phyloP scores from a whole-genome alignment of 2,113 vertebrate species.

The Herpetotheres cachinnans region DNA sequence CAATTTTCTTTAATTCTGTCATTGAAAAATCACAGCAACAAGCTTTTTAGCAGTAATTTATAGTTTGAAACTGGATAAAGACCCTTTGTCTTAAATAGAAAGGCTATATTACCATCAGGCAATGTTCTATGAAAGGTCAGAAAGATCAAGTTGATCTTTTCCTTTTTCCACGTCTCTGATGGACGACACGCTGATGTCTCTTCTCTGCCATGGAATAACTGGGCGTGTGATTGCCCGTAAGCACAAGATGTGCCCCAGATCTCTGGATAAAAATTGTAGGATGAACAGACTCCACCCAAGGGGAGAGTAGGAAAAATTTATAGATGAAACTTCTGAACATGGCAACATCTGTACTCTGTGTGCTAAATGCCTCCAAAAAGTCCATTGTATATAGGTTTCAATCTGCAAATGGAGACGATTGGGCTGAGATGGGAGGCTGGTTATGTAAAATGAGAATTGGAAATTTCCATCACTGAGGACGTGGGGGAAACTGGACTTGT shows the following conservation, averaged over 20 bases:
- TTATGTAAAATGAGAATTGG: not conserved
- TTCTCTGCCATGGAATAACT: not conserved
- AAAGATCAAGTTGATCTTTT: conserved; percentile 3
- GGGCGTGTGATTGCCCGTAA: not conserved
- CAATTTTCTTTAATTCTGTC: conserved; percentile 45
- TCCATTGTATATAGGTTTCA: not conserved
- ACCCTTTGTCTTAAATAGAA: conserved; percentile 36
- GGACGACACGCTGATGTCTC: not conserved
- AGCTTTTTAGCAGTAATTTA: not conserved
- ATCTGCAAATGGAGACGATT: not conserved
- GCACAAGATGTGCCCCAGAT: not conserved
- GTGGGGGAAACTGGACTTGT: not conserved
- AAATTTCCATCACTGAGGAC: not conserved
- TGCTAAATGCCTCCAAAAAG: not conserved
- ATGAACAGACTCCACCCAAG: not conserved
- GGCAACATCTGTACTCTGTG: not conserved
- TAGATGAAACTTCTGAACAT: not conserved
- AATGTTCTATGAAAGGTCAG: conserved; percentile 14
- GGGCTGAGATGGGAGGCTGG: not conserved
- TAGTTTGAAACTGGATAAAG: conserved; percentile 10
- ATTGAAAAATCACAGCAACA: conserved; percentile 1
- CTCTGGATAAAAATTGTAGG: not conserved
- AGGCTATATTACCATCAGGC: conserved; percentile 3
- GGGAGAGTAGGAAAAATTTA: not conserved
- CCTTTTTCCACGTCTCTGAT: not conserved